Evolutionary conservation across 2,888 invertebrate species (phyloP), one percentile per base, ranked within the genome.

Genomic region (Actias luna): DNA sequence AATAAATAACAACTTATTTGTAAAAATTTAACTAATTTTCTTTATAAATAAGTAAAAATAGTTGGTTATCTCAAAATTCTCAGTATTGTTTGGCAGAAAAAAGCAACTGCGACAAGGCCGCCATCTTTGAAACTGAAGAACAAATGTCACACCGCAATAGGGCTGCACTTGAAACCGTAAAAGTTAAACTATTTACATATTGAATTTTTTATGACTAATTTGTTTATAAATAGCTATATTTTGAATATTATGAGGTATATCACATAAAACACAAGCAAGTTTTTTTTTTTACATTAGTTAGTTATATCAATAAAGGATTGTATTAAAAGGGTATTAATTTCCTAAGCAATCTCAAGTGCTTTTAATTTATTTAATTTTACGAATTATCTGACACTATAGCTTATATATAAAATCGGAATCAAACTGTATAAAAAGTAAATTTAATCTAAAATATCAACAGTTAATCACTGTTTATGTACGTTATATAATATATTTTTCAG

Each of bases 71-170:
- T 84, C 76, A 84, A 85, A 84, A 87, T 88, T 88, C 84, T 87
- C 75, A 85, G 80, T 91, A 86, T 90, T 91, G 91, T 92, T 92
- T 92, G 85, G 87, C 85, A 89, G 80, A 87, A 83, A 89, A 88
- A 84, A 88, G 88, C 88, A 90, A 91, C 89, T 91, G 90, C 89
- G 91, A 92, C 89, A 89, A 86, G 89, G 83, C 86, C 85, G 91
- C 92, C 92, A 92, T 92, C 84, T 92, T 92, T 89, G 83, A 88
- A 87, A 88, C 85, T 87, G 79, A 76, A 87, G 83, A 76, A 74
- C 72, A 78, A 78, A 78, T 78, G 78, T 79, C 79, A 79, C 64
- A 70, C 65, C 64, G 65, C 39, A 64, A 62, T 75, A 77, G 79
- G 63, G 74, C 52, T 68, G 72, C 67, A 60, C 61, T 60, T 42